A percentile compares a stretch with the other conserved stretches of the same genome.
Conservation (phyloP, 2,797 vertebrate genomes). For the Takifugu ocellatus region DNA sequence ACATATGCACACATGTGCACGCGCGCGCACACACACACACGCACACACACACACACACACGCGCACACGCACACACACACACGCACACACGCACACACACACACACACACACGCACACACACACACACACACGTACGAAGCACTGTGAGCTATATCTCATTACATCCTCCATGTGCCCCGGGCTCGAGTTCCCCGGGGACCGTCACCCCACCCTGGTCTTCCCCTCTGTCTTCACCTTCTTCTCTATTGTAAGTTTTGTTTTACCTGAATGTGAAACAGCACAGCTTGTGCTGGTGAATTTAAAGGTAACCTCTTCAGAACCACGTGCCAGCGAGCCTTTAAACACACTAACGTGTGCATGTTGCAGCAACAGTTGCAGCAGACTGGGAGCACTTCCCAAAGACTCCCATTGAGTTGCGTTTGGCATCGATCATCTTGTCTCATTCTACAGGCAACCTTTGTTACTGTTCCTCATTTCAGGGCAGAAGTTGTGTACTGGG, state of each 20-base stretch:
- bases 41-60: slow-evolving; percentile 1
- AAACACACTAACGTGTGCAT: background rate
- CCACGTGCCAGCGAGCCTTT: too few species aligned
- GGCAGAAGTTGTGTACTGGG: slow-evolving; percentile 83
- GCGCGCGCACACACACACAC: slow-evolving; percentile 16
- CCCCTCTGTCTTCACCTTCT: slow-evolving; percentile 38
- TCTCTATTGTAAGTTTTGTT: slow-evolving; percentile 60
- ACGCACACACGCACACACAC: slow-evolving; percentile 6
- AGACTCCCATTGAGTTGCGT: background rate
- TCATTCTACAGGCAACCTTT: slow-evolving; percentile 21
- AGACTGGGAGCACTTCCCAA: background rate
- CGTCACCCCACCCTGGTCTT: slow-evolving; percentile 58
- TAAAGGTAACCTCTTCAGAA: too few species aligned
- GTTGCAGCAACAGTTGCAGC: too few species aligned
- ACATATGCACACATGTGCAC: slow-evolving; percentile 21
- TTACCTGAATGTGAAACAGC: slow-evolving; percentile 66
- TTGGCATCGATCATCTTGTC: background rate
- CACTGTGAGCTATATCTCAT: slow-evolving; percentile 40
- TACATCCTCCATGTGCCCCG: slow-evolving; percentile 28
- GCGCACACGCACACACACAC: slow-evolving; percentile 21
- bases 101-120: slow-evolving; percentile 10
- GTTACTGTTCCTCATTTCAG: slow-evolving; percentile 79
- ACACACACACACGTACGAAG: slow-evolving; percentile 21
- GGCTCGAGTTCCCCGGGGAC: slow-evolving; percentile 48
- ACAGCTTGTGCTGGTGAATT: background rate